phyloP scores from a whole-genome alignment of 2,888 invertebrate genomes.

The Loripinus fragilis region DNA sequence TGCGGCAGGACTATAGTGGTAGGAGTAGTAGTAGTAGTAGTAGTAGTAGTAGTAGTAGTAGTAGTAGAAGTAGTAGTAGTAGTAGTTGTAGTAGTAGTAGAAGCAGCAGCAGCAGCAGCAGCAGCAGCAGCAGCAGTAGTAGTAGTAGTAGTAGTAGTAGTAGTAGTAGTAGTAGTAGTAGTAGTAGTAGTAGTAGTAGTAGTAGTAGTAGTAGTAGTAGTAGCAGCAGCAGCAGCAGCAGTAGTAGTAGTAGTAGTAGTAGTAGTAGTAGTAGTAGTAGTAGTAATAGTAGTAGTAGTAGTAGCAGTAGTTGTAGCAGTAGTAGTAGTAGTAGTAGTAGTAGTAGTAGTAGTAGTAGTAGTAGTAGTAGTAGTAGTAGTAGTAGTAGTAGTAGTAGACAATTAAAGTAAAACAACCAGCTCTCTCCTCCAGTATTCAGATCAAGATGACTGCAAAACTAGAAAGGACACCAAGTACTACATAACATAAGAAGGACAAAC shows the following conservation, averaged over 20 bases:
- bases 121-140: conserved; percentile 14
- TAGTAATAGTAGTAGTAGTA: too few species aligned
- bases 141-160: conserved; percentile 8
- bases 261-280: conserved; percentile 17
- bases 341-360: conserved; percentile 15
- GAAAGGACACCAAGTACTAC: too few species aligned
- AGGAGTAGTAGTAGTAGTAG: too few species aligned
- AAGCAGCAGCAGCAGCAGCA: conserved; percentile 12
- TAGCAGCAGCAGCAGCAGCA: conserved; percentile 17
- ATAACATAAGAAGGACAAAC: too few species aligned
- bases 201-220: conserved; percentile 3
- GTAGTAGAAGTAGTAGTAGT: neutral
- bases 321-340: too few species aligned
- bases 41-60: neutral
- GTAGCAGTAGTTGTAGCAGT: too few species aligned
- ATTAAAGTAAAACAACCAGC: too few species aligned
- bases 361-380: conserved; percentile 10
- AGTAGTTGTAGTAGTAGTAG: too few species aligned
- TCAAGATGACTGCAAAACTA: too few species aligned
- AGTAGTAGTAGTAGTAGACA: neutral
- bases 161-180: conserved; percentile 15
- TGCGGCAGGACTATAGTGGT: too few species aligned
- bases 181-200: conserved; percentile 11
- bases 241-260: conserved; percentile 5
- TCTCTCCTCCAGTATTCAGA: too few species aligned